Base-by-base conservation (phyloP, 2,797 vertebrate genomes). In the Chromobotia macracanthus region DNA sequence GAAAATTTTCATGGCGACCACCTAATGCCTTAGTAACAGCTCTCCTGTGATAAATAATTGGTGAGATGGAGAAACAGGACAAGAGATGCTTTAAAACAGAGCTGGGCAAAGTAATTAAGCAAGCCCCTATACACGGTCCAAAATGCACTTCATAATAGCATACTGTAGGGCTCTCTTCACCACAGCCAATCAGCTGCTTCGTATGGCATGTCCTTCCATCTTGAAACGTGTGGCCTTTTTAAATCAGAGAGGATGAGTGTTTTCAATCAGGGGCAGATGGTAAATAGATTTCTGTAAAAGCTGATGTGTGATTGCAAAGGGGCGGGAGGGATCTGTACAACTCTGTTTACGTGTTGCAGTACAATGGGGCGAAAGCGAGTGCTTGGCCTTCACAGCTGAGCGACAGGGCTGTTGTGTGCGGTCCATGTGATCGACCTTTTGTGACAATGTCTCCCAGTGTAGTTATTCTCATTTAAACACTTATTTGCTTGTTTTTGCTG, bases 1-100 rank as follows among this genome's bases (percentile, higher is more conserved):
- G 81, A 79, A 74, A 76, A 86, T 87, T 87, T 87, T 77, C 83
- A 78, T 70, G 80, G 79, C 48, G 67, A 83, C 70, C 73, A 77
- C 67, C 86, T 88, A 86, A 87, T 87, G 86, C 85, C 80, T 87
- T 86, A 86, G 87, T 88, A 86, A 88, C 82, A 38, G 71, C 82
- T 82, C 83, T 85, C 84, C 81, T 81, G 84, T 72, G 74, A 86
- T 88, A 83, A 88, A 85, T 86, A 84, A 86, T 84, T 82, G 77
- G 73, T 51, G 63, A 31, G 63, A 82, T 66, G 65, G 83, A 84
- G 84, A 73, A 72, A 80, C 80, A 78, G 76, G 72, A 86, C n/a
- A 73, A 86, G 79, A 75, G 79, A 86, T 82, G 84, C 79, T 81
- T 85, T 75, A 80, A 80, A 83, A 77, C 61, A 71, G 76, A 74